These are phyloP conservation scores for Caenorhabditis latens DNA, from an alignment of 1,140 invertebrate genomes.

Conservation along the genomic window DNA sequence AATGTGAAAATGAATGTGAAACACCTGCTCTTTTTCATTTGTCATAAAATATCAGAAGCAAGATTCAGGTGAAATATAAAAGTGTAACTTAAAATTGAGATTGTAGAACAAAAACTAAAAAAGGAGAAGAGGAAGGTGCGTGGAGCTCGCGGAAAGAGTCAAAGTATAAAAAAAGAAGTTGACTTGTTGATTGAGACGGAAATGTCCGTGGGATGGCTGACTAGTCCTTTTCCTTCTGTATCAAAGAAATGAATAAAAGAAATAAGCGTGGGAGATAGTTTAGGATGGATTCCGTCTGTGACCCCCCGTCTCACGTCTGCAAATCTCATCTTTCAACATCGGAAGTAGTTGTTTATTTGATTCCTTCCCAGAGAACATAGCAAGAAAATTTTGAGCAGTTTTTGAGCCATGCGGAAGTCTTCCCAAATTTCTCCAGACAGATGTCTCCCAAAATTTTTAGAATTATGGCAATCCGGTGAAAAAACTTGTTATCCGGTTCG, in stretches of 20 bases:
- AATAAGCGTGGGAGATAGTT: slow-evolving; percentile 46
- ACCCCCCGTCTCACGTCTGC: slow-evolving; percentile 34
- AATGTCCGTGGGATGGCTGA: neutral
- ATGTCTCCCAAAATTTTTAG: neutral
- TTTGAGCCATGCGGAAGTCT: slow-evolving; percentile 34
- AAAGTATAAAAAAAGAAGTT: slow-evolving; percentile 31
- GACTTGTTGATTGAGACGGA: slow-evolving; percentile 55
- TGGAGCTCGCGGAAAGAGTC: neutral
- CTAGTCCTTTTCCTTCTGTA: slow-evolving; percentile 7
- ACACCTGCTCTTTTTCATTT: neutral
- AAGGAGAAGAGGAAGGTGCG: neutral
- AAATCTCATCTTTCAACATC: slow-evolving; percentile 47
- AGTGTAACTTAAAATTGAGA: neutral
- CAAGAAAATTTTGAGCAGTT: slow-evolving; percentile 22
- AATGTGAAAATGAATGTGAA: slow-evolving; percentile 26
- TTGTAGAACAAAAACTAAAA: neutral
- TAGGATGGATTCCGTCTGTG: slow-evolving; percentile 8
- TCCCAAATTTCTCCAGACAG: neutral
- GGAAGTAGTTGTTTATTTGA: slow-evolving; percentile 52
- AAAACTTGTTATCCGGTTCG: too few relatives aligned
- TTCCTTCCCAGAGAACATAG: slow-evolving; percentile 17
- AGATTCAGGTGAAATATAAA: neutral
- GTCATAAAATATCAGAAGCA: neutral
- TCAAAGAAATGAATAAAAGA: slow-evolving; percentile 8
- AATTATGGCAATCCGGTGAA: too few relatives aligned